Evolutionary conservation across 2,113 vertebrate species (phyloP), one percentile per base, ranked within the genome.

Genomic region (Nesospiza acunhae): DNA sequence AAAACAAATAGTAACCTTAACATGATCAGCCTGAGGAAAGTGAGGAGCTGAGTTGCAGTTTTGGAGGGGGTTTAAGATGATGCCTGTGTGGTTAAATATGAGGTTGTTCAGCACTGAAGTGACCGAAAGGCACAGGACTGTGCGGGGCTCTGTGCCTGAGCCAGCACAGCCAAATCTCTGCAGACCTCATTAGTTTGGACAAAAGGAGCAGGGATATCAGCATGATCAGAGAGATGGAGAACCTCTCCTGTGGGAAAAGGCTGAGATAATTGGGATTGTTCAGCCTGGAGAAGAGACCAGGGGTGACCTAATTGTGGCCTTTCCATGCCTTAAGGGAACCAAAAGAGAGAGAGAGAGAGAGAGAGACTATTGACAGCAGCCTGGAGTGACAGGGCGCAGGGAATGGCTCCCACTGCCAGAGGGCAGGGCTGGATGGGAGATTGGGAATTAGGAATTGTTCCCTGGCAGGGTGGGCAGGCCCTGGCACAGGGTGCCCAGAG

Each of bases 1-100:
- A 70, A 92, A 96, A 95, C 91, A 97, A 97, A 95, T 0, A 96
- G 60, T 3, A 89, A 89, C 41, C 44, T 78, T 23, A 14, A 90
- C 77, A 50, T 49, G 50, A 72, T 31, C 64, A 60, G 31, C 47
- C 47, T n/a, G 68, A 91, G 52, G 76, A 52, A 92, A 82, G 49
- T 0, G 11, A 83, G n/a, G 56, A 53, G 41, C 20, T 33, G 63
- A 4, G 17, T 2, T 76, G 62, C 15, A 26, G 10, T 13, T 93
- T 46, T 53, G n/a, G 23, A 28, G 17, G 27, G 31, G 33, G 9
- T 85, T 84, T 88, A 23, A 37, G 53, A 33, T 88, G 16, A 20
- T 78, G 52, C 4, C 3, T 10, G 8, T 4, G 0, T 22, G 39
- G 35, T 52, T 30, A 77, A 47, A 55, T 5, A 2, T 19, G 42